Evolutionary conservation across 2,888 invertebrate genomes (phyloP), one percentile per base, ranked within the genome.

Genomic region (Mythimna pallens): DNA sequence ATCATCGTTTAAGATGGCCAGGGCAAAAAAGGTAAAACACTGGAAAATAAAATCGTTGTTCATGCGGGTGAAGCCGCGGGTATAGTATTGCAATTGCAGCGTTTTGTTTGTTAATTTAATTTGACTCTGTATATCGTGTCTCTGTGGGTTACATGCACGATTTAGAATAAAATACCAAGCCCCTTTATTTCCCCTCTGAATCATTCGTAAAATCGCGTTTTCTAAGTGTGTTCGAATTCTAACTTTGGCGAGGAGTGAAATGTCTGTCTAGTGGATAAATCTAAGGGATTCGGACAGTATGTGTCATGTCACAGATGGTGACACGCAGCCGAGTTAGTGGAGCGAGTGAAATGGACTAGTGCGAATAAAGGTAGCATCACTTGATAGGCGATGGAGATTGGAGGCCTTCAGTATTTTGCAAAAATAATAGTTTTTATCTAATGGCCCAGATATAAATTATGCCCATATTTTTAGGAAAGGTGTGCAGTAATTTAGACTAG

Each of bases 241-340:
- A 14, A 10, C 20, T 30, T 8, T 5, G 12, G 7, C 6, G 25
- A 36, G 17, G 8, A 71, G 59, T 43, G 3, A 20, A 12, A 5
- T 50, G 4, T 34, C 52, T 3, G 12, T 58, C 30, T 3, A 58
- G 3, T 30, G 4, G n/a, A 7, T 34, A 17, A 14, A 52, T 73
- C 50, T 58, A 34, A 64, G 36, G 25, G 36, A 59, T 22, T 73
- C 52, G 25, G 73, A 52, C 54, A 61, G 47, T 34, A 54, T 20
- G 52, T 61, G 59, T 55, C 73, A 55, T 74, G 59, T 74, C 65
- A 54, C n/a, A 36, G 30, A 50, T 10, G 54, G 59, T 54, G 59
- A 40, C 74, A 65, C 54, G 25, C 59, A 54, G 59, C 36, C 64
- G 54, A 74, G 65, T 47, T 10, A 73, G 54, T 61, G 43, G 47